Percentiles rank a stretch among this genome's conserved stretches.
Evolutionary conservation across 2,888 invertebrate species (phyloP).

Genomic region (Axea sp.): DNA sequence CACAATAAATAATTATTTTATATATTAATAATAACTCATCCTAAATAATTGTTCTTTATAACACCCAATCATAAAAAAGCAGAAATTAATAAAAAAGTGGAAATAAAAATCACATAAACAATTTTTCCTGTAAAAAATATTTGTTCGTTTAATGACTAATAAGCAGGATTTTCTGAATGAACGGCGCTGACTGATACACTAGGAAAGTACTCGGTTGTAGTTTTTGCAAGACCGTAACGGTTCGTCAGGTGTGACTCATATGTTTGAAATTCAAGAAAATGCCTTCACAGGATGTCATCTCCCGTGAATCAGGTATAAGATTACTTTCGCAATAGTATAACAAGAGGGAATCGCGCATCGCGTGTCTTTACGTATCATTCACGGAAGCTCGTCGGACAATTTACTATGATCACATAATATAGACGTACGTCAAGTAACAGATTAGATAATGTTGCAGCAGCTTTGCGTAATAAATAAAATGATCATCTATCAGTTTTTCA

Average conservation of each 20-base stretch:
- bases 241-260: slow-evolving; percentile 28
- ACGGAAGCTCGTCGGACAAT: not conserved
- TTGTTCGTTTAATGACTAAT: no score
- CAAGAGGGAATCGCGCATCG: not conserved
- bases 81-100: no score
- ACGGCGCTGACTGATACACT: not conserved
- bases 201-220: not conserved
- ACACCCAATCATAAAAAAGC: no score
- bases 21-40: no score
- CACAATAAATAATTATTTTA: no score
- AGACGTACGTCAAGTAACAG: not conserved
- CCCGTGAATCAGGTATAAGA: slow-evolving; percentile 19
- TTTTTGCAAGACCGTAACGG: slow-evolving; percentile 14
- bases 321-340: not conserved
- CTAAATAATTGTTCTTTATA: no score
- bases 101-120: no score
- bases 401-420: slow-evolving; percentile 10
- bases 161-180: slow-evolving; percentile 10
- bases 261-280: slow-evolving; percentile 19
- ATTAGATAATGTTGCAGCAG: slow-evolving; percentile 19
- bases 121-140: no score
- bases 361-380: slow-evolving; percentile 16
- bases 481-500: slow-evolving; percentile 7
- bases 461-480: slow-evolving; percentile 25
- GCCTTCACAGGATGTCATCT: slow-evolving; percentile 10